Percentiles rank a stretch among this genome's conserved stretches.
phyloP scores from a whole-genome alignment of 2,797 vertebrate genomes.

The Accipiter minullus region DNA sequence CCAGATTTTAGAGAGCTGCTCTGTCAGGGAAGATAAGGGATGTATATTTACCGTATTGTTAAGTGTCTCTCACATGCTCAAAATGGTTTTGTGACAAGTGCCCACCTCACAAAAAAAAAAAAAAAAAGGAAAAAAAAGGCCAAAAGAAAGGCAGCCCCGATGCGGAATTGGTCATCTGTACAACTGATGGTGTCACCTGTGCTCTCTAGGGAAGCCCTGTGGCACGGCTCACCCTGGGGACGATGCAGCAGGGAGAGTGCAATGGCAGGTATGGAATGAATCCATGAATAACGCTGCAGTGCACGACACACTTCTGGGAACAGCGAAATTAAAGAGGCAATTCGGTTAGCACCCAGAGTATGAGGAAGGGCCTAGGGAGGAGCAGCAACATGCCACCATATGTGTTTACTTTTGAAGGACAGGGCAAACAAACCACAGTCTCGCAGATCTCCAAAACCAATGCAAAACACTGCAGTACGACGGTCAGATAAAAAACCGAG shows the following conservation, averaged over 20 bases:
- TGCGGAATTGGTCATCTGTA: background rate
- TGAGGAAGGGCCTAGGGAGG: background rate
- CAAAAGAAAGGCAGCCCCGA: background rate
- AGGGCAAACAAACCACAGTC: background rate
- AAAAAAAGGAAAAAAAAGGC: accelerated
- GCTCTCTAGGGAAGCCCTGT: background rate
- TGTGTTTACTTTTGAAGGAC: background rate
- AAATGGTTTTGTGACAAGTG: background rate
- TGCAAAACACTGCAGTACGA: background rate
- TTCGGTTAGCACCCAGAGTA: background rate
- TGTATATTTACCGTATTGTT: background rate
- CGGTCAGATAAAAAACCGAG: background rate
- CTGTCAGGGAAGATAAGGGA: background rate
- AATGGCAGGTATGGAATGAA: background rate
- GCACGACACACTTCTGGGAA: background rate
- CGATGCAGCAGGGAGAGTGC: background rate
- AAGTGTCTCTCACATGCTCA: background rate
- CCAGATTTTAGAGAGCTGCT: background rate
- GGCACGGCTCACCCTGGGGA: background rate
- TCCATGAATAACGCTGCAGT: background rate
- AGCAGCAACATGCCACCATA: background rate
- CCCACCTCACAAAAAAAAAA: background rate
- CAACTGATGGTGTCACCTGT: background rate
- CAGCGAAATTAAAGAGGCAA: background rate
- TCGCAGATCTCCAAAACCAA: background rate